Base-by-base conservation (phyloP, 2,113 vertebrate genomes). In the Myiopsitta monachus region DNA sequence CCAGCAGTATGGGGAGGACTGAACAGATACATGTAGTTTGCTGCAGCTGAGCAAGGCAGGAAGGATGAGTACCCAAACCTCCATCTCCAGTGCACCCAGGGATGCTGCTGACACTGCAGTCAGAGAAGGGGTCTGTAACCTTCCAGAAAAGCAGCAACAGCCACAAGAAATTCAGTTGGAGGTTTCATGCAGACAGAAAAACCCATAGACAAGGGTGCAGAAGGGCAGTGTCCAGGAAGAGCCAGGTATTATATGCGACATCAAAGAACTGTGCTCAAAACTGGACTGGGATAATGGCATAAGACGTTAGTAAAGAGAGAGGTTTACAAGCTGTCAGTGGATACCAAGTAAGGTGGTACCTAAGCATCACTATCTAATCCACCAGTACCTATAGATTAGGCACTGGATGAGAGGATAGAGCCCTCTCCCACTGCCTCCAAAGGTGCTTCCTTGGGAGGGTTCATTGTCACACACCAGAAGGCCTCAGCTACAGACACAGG, bases 1-100 rank as follows among this genome's bases (percentile, higher is more conserved):
- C 38, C 24, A 1, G 1, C 38, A 63, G 43, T 3, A 72, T 0
- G 1, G 14, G 11, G 2, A 79, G 6, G 47, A 61, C n/a, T 6
- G 7, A 73, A 76, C 3, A 39, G 23, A 43, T 17, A 59, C 54
- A 68, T 2, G 11, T 4, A 83, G 36, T 43, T 88, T 77, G 23
- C 44, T 69, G 49, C 5, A 7, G 33, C 31, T 38, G 22, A 94
- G 24, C 24, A 81, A 90, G 41, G 26, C 21, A 27, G 1, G 8
- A 83, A 36, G 11, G 23, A 64, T 73, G 30, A 59, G 33, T 15
- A 94, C 4, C 63, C 36, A 64, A 38, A 36, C 3, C 28, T 51
- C 22, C 67, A 38, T 9, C 61, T 67, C 44, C 84, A 72, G 38
- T 1, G 41, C 26, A 68, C 22, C 15, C 43, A 72, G 30, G 23